Conservation (phyloP, 2,797 vertebrate genomes). For the Siniperca scherzeri region DNA sequence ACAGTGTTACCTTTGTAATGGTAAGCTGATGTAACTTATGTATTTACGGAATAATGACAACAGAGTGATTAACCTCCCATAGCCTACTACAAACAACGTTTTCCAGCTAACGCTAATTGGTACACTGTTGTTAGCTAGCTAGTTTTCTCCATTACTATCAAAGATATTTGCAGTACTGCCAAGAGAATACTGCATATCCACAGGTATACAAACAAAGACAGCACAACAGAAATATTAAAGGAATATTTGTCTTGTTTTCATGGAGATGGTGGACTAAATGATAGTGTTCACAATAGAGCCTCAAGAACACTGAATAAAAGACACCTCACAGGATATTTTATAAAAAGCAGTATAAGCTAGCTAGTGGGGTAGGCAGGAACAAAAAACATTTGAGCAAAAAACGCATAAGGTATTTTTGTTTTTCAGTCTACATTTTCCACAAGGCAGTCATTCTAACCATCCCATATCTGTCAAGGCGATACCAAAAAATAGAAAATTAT, state of each 20-base stretch:
- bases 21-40: neutral
- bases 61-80: neutral
- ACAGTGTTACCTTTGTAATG: neutral
- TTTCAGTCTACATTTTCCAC: neutral
- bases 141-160: neutral
- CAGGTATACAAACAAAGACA: neutral
- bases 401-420: neutral
- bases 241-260: neutral
- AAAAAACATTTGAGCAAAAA: too few species aligned
- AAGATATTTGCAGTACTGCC: too few species aligned
- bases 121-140: neutral
- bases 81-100: neutral
- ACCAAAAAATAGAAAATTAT: neutral
- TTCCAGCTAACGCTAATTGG: neutral
- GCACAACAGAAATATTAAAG: neutral
- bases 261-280: neutral
- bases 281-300: neutral
- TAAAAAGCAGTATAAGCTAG: neutral
- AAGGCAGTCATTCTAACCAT: neutral
- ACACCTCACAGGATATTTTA: neutral
- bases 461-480: neutral
- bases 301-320: neutral
- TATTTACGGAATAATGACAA: neutral
- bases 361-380: neutral
- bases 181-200: too few species aligned